Base-by-base conservation (phyloP, 92 coral and sea anemone genomes). In the Desmophyllum pertusum region DNA sequence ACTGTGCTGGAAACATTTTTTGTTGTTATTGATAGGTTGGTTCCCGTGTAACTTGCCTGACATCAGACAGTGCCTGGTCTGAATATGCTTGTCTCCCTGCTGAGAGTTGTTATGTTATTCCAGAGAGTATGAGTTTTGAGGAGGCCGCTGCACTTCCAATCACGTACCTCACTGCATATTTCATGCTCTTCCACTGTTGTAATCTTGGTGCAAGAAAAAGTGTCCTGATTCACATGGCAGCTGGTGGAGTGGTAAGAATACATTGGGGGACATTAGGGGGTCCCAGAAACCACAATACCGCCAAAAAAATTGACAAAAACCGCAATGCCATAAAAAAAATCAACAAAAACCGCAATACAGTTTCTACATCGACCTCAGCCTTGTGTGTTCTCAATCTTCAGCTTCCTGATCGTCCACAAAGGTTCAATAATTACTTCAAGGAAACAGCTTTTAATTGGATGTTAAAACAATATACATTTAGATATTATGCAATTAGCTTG, bases 171-270 rank as follows among this genome's bases (percentile, higher is more conserved):
- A 96, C 99, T 2, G 98, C 99, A 7, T 93, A 96, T 75, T 84
- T 92, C 36, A 87, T 96, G 93, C 89, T 96, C 68, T 96, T 96
- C 67, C 91, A 94, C 71, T 76, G 88, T 71, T 96, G 91, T 8
- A 89, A 93, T 74, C 75, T 96, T 69, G 88, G 89, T 27, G 85
- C 70, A 43, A 87, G 93, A 68, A 93, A 94, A 55, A 96, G 95
- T 81, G 87, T 96, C 76, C 90, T 96, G 21, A 90, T 96, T 29
- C 99, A 96, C 62, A 94, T 92, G 95, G 99, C 99, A n/a, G 98
- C 95, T 30, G 99, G 99, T 33, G 98, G 99, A 67, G 99, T 96
- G 97, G 99, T 96, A 85, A 85, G 99, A 73, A 73, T 23, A 5
- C 3, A 25, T 27, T 6, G 18, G 71, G 40, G 71, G 18, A 8